Base-by-base conservation (phyloP, 2,797 vertebrate genomes). In the Buphagus erythrorhynchus region DNA sequence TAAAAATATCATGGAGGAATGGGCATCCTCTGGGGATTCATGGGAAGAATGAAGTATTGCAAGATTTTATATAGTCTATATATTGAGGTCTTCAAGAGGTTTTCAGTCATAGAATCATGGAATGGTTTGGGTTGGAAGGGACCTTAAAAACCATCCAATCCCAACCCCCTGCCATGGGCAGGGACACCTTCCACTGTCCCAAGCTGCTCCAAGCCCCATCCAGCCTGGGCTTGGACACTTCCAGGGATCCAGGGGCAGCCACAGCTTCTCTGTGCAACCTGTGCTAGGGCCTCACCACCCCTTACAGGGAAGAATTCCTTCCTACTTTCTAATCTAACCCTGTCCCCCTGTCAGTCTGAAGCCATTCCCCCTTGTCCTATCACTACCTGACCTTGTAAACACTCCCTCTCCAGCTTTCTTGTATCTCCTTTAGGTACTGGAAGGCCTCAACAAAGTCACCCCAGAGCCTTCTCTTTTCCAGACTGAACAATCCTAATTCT, bases 121-220 rank as follows among this genome's bases (percentile, higher is more conserved):
- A 46, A n/a, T 59, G 13, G 11, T 46, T 78, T 59, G 17, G 5
- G 16, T 35, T 59, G 33, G 31, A 59, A 66, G 6, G 18, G 11
- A 54, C 19, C 5, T 48, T 54, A n/a, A 54, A 48, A 31, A 52
- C 17, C 31, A 66, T 36, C 22, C 16, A 35, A 4, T 45, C 3
- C 10, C 20, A 65, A 33, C 2, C 4, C 24, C 8, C 4, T 51
- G 14, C n/a, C 25, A 14, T 45, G 58, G 12, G 4, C 33, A 71
- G 16, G 18, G 38, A n/a, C 38, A 65, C 0, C 3, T 52, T 28
- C 8, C 29, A 24, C 9, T 40, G 4, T 18, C 35, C 38, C 51
- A 65, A 51, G 4, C 0, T 58, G 9, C 15, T 71, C 29, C 26
- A 45, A 46, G 16, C 5, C 33, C 38, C 1, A 0, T 52, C 45